Conservation (phyloP, 2,888 invertebrate genomes). For the Mellilla xanthometata region DNA sequence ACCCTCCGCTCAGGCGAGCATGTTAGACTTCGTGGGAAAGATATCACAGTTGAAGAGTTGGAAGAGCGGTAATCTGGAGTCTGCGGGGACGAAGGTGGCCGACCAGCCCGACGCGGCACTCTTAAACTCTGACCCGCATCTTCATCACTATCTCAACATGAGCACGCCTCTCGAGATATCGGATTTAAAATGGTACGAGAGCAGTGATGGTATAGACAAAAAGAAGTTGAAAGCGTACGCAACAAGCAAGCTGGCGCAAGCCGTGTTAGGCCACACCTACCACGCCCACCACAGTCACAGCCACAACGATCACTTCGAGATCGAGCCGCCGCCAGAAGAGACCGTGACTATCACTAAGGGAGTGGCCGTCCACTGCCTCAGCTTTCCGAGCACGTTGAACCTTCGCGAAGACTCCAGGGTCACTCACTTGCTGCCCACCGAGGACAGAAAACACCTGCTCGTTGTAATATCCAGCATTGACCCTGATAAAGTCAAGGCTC, state of each 20-base stretch:
- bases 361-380: constrained; percentile 82
- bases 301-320: constrained; percentile 77
- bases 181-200: constrained; percentile 73
- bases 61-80: constrained; percentile 68
- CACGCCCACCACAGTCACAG: too few relatives aligned
- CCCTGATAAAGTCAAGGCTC: constrained; percentile 53
- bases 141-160: constrained; percentile 70
- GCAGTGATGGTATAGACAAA: constrained; percentile 66
- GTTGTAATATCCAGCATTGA: constrained; percentile 79
- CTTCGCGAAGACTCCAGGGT: constrained; percentile 77
- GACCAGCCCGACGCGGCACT: constrained; percentile 70
- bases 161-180: constrained; percentile 74
- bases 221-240: constrained; percentile 61
- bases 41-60: constrained; percentile 71
- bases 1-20: constrained; percentile 55
- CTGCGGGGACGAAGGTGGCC: constrained; percentile 65
- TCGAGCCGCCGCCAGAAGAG: constrained; percentile 69
- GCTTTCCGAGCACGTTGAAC: constrained; percentile 75
- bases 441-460: constrained; percentile 86
- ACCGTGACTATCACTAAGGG: constrained; percentile 65
- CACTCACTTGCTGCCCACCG: constrained; percentile 86
- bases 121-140: constrained; percentile 55
- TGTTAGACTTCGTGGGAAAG: constrained; percentile 71
- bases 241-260: constrained; percentile 63
- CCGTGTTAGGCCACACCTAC: too few relatives aligned